Conservation (phyloP, 2,797 vertebrate species). For the Apogon hyalosoma region DNA sequence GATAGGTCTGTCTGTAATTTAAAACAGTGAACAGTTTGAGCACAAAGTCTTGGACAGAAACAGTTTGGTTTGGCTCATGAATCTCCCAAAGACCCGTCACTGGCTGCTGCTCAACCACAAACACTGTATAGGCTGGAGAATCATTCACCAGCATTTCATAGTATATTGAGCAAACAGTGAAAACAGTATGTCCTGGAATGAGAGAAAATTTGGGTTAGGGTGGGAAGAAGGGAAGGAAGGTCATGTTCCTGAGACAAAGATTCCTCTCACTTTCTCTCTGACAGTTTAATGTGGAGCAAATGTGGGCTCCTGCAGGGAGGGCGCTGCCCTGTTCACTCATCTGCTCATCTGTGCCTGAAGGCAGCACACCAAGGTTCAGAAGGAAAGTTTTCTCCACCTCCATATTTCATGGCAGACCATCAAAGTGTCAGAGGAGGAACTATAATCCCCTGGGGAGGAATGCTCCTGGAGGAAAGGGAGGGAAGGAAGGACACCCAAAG, state of each 20-base stretch:
- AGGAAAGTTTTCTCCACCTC: conserved; percentile 53
- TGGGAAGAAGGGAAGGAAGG: background rate
- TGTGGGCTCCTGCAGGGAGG: conserved; percentile 48
- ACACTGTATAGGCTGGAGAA: conserved; percentile 13
- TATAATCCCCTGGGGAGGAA: conserved; percentile 47
- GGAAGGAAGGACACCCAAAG: conserved; percentile 20
- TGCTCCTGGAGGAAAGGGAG: conserved; percentile 36
- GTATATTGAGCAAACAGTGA: conserved; percentile 27
- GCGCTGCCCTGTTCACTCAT: conserved; percentile 46
- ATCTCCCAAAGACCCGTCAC: conserved; percentile 25
- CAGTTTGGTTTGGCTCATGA: conserved; percentile 51
- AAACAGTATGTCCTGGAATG: conserved; percentile 11
- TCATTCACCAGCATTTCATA: conserved; percentile 9
- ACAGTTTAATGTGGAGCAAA: conserved; percentile 65
- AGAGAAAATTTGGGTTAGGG: conserved; percentile 1
- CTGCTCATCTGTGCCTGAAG: conserved; percentile 54
- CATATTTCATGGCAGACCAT: conserved; percentile 63
- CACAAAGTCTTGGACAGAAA: conserved; percentile 24
- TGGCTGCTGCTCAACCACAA: conserved; percentile 33
- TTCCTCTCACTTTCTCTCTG: conserved; percentile 36
- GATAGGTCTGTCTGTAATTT: conserved; percentile 40
- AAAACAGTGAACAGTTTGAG: conserved; percentile 29
- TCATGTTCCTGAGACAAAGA: conserved; percentile 18
- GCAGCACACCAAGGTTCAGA: conserved; percentile 39
- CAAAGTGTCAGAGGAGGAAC: conserved; percentile 56